These are phyloP conservation scores for Fratercula arctica DNA, from an alignment of 2,797 vertebrate species.

Conservation along the genomic window DNA sequence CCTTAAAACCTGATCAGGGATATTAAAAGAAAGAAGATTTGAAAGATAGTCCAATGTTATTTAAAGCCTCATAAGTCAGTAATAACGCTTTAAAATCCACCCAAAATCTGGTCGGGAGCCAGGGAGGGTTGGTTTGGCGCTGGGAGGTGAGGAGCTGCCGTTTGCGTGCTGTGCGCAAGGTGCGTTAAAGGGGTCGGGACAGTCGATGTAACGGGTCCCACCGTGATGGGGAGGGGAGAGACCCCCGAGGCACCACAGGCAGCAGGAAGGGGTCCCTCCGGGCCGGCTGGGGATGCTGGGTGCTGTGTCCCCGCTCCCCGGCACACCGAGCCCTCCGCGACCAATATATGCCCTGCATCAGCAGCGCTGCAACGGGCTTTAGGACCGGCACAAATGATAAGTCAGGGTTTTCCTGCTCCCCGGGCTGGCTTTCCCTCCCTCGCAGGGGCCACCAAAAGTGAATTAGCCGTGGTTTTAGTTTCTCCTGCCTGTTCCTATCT, in stretches of 20 bases:
- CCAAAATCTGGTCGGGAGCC: background rate
- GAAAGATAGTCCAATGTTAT: conserved; percentile 46
- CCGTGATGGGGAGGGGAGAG: accelerated
- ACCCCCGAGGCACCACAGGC: background rate
- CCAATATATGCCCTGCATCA: background rate
- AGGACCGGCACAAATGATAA: accelerated
- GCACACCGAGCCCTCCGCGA: background rate
- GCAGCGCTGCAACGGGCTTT: background rate
- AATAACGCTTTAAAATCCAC: conserved; percentile 23
- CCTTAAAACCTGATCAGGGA: conserved; percentile 23
- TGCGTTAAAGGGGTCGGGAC: background rate
- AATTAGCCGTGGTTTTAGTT: background rate
- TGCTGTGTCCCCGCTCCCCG: accelerated
- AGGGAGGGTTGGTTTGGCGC: background rate
- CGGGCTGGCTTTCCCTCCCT: background rate
- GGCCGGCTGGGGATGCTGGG: accelerated
- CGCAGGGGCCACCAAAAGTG: background rate
- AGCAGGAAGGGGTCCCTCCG: background rate
- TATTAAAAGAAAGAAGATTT: conserved; percentile 45
- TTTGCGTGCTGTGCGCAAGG: background rate
- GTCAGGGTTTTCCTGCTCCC: background rate
- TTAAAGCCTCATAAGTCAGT: conserved; percentile 60
- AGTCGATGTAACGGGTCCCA: accelerated
- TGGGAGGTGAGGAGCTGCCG: background rate
- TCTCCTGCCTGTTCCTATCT: background rate